Percentiles rank a stretch among this genome's conserved stretches.
Evolutionary conservation across 2,888 invertebrate genomes (phyloP).

Genomic region (Dryococelus australis): DNA sequence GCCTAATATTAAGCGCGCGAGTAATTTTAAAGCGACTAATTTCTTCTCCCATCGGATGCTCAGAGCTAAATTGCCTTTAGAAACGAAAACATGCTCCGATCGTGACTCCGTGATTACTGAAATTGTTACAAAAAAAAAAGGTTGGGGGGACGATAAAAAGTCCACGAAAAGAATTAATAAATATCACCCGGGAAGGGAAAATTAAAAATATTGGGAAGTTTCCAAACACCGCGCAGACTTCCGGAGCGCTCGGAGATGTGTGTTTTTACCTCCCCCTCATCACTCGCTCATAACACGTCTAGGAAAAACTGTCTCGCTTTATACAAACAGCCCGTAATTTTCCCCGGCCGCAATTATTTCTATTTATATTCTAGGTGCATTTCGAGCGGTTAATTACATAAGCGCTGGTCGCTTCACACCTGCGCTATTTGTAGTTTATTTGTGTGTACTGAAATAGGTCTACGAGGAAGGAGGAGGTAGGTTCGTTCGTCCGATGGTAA

Average conservation of each 20-base stretch:
- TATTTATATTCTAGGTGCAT: not conserved
- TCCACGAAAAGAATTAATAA: not conserved
- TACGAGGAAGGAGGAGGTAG: too few relatives aligned
- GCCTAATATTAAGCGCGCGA: not conserved
- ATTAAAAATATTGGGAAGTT: not conserved
- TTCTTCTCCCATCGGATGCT: not conserved
- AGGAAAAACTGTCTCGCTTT: not conserved
- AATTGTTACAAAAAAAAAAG: not conserved
- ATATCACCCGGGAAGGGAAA: not conserved
- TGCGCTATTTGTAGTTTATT: constrained; percentile 3
- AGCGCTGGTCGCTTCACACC: constrained; percentile 4
- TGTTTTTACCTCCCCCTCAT: not conserved
- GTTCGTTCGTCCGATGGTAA: too few relatives aligned
- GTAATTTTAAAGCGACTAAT: not conserved
- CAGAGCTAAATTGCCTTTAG: not conserved
- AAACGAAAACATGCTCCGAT: not conserved
- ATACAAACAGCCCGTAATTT: constrained; percentile 16
- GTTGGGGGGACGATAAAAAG: too few relatives aligned
- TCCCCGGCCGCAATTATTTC: not conserved
- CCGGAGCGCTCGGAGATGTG: not conserved
- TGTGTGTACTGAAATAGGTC: not conserved
- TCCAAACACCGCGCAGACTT: not conserved
- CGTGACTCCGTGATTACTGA: not conserved
- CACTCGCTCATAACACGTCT: not conserved
- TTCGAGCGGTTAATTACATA: not conserved